Conservation (phyloP, 2,113 vertebrate genomes). For the Bujurquina vittata region DNA sequence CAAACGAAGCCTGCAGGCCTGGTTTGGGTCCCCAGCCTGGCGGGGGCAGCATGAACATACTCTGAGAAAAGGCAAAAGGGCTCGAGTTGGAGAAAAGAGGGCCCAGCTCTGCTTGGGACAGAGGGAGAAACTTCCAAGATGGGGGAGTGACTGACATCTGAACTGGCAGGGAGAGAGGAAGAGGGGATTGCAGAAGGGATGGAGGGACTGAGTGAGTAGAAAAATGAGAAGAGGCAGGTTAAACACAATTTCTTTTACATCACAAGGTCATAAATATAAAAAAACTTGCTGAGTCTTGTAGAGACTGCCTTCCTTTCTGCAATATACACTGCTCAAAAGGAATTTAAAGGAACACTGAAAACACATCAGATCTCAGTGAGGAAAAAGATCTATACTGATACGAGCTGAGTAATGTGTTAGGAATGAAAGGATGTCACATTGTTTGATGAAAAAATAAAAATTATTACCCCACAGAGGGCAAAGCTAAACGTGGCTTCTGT, state of each 20-base stretch:
- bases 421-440: no score
- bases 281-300: background rate
- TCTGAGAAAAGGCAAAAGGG: conserved; percentile 74
- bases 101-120: conserved; percentile 72
- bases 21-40: conserved; percentile 31
- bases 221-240: background rate
- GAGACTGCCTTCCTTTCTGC: background rate
- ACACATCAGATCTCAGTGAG: no score
- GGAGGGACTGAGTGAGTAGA: conserved; percentile 38
- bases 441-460: no score
- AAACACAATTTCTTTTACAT: background rate
- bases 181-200: conserved; percentile 54
- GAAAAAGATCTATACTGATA: no score
- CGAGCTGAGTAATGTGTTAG: no score
- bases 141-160: conserved; percentile 55
- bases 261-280: background rate
- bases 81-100: conserved; percentile 79
- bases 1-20: conserved; percentile 71
- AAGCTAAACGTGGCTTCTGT: no score
- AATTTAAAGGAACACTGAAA: no score
- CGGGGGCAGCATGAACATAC: conserved; percentile 67
- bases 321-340: no score
- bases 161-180: conserved; percentile 69
- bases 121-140: conserved; percentile 69
- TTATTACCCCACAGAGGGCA: no score